These are phyloP conservation scores for Cheilosia urbana DNA, from an alignment of 2,888 invertebrate genomes.

Conservation along the genomic window DNA sequence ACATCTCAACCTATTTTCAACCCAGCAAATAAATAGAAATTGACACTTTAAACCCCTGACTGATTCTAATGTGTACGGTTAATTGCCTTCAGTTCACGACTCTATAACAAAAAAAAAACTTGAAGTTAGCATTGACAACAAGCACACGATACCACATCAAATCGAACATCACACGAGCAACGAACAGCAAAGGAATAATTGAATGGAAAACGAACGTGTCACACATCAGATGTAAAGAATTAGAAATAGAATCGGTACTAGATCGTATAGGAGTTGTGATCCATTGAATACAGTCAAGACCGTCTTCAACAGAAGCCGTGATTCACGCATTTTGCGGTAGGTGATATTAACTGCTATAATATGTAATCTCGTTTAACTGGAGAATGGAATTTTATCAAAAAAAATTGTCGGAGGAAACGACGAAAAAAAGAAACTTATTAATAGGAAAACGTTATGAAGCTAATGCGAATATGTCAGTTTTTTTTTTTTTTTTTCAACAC, in stretches of 20 bases:
- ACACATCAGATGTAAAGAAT: conserved; percentile 44
- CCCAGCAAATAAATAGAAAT: neutral
- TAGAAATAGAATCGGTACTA: conserved; percentile 25
- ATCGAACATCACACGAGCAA: conserved; percentile 35
- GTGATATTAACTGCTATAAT: conserved; percentile 62
- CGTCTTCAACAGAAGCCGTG: conserved; percentile 45
- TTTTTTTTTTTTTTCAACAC: neutral
- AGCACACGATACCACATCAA: conserved; percentile 46
- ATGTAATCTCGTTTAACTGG: conserved; percentile 16
- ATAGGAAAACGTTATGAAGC: conserved; percentile 49
- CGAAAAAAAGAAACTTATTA: conserved; percentile 19
- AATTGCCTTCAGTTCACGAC: conserved; percentile 46
- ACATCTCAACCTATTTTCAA: conserved; percentile 25
- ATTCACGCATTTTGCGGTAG: conserved; percentile 70
- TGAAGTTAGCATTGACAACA: conserved; percentile 45
- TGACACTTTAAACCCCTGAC: conserved; percentile 29
- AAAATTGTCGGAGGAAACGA: conserved; percentile 1
- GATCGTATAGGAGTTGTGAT: neutral
- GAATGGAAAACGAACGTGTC: conserved; percentile 53
- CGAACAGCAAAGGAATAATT: conserved; percentile 37
- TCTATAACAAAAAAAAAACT: conserved; percentile 9
- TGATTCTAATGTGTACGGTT: conserved; percentile 40
- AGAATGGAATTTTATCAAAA: conserved; percentile 57
- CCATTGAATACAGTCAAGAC: conserved; percentile 16
- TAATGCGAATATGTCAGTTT: conserved; percentile 42